Evolutionary conservation across 2,888 invertebrate species (phyloP).

Genomic region (Ectemnius lituratus): DNA sequence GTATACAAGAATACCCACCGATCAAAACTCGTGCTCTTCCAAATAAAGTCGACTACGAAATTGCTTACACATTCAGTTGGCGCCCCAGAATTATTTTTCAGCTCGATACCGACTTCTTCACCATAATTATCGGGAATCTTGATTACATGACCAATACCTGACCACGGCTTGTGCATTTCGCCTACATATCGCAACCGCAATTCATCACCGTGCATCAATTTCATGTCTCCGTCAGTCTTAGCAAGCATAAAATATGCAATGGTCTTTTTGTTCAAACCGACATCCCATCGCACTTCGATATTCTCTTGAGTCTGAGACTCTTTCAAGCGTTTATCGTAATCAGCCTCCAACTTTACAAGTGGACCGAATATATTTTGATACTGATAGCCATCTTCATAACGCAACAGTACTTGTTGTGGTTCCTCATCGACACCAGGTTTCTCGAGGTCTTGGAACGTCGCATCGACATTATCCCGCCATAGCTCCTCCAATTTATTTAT

Average conservation of each 20-base stretch:
- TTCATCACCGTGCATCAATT: constrained; percentile 99
- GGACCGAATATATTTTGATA: constrained; percentile 99
- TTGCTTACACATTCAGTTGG: constrained; percentile 96
- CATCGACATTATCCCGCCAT: constrained; percentile 99
- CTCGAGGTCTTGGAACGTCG: constrained; percentile 98
- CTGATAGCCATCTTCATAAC: constrained; percentile 99
- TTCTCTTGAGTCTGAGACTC: constrained; percentile 99
- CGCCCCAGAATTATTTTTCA: constrained; percentile 94
- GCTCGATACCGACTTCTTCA: constrained; percentile 98
- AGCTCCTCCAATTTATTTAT: constrained; percentile 98
- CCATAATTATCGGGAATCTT: constrained; percentile 97
- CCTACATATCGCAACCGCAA: constrained; percentile 94
- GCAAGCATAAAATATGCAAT: constrained; percentile 98
- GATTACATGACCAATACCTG: constrained; percentile 98
- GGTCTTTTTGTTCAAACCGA: constrained; percentile 98
- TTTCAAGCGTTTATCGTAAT: constrained; percentile 98
- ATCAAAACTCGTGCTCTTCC: constrained; percentile 99
- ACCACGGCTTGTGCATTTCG: constrained; percentile 96
- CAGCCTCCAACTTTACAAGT: constrained; percentile 97
- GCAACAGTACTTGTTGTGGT: constrained; percentile 87
- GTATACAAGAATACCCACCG: constrained; percentile 79
- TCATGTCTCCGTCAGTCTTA: constrained; percentile 99
- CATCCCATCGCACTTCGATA: constrained; percentile 99
- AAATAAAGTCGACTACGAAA: constrained; percentile 99
- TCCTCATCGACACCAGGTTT: constrained; percentile 99